phyloP scores from a whole-genome alignment of 1,140 invertebrate species.

The Bombus huntii region DNA sequence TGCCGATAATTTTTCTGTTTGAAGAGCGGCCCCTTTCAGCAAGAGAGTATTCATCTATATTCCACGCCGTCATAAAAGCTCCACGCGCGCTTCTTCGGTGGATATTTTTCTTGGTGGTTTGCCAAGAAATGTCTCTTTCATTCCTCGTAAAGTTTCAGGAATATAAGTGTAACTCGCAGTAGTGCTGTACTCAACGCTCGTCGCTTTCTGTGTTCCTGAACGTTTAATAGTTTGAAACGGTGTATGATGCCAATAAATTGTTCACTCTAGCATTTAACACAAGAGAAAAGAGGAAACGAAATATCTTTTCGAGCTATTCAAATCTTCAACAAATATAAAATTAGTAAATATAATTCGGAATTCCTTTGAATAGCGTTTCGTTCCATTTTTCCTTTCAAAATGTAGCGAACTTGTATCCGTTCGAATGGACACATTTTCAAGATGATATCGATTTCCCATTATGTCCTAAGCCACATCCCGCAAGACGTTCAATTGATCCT shows the following conservation, averaged over 20 bases:
- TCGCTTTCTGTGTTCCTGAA: background rate
- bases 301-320: background rate
- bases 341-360: background rate
- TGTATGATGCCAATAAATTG: background rate
- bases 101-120: slow-evolving; percentile 67
- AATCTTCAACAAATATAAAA: background rate
- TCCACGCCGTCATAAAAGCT: slow-evolving; percentile 58
- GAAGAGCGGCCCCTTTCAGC: slow-evolving; percentile 38
- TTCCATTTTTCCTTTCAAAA: background rate
- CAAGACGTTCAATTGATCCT: slow-evolving; percentile 69
- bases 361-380: background rate
- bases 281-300: background rate
- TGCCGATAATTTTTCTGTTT: slow-evolving; percentile 44
- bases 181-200: slow-evolving; percentile 1
- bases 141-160: slow-evolving; percentile 63
- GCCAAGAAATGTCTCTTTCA: slow-evolving; percentile 64
- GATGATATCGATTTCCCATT: slow-evolving; percentile 72
- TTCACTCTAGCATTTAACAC: background rate
- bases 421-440: slow-evolving; percentile 21
- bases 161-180: slow-evolving; percentile 49
- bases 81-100: slow-evolving; percentile 55
- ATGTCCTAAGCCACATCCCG: slow-evolving; percentile 36
- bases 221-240: slow-evolving; percentile 1
- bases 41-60: slow-evolving; percentile 66
- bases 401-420: background rate